Evolutionary conservation across 2,113 vertebrate species (phyloP).

Genomic region (Alexandromys fortis): DNA sequence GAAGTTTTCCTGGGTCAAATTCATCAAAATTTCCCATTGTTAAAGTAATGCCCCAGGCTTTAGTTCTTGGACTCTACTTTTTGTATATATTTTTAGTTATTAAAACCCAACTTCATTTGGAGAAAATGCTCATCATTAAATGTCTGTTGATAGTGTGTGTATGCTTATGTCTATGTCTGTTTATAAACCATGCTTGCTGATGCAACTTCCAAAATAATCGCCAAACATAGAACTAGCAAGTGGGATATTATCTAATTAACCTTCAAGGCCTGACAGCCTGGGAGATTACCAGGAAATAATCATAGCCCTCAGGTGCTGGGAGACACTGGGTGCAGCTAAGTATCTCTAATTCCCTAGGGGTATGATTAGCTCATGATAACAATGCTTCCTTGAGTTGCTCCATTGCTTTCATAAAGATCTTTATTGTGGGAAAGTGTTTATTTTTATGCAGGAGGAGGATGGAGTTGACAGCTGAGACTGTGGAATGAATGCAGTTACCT

Average conservation of each 20-base stretch:
- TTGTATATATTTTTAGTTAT: constrained; percentile 74
- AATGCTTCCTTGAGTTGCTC: constrained; percentile 87
- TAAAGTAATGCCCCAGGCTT: constrained; percentile 84
- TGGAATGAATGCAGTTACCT: constrained; percentile 80
- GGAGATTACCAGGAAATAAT: constrained; percentile 86
- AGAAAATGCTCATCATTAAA: constrained; percentile 85
- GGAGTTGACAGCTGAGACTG: constrained; percentile 85
- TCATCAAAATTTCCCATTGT: constrained; percentile 84
- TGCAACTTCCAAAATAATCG: constrained; percentile 85
- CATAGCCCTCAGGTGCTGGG: constrained; percentile 84
- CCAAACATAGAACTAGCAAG: constrained; percentile 83
- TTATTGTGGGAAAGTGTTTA: constrained; percentile 87
- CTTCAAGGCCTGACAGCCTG: constrained; percentile 84
- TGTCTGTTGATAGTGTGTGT: constrained; percentile 75
- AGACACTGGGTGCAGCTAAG: constrained; percentile 84
- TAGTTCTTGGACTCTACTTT: constrained; percentile 84
- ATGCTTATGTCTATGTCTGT: constrained; percentile 59
- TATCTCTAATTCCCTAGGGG: constrained; percentile 87
- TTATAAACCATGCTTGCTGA: constrained; percentile 82
- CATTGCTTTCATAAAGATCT: constrained; percentile 87
- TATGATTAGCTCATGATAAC: constrained; percentile 87
- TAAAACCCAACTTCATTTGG: constrained; percentile 82
- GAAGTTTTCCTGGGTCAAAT: constrained; percentile 82
- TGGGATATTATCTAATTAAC: constrained; percentile 88
- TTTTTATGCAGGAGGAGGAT: constrained; percentile 86